Conservation (phyloP, 1,140 invertebrate genomes). For the Heliconius melpomene region DNA sequence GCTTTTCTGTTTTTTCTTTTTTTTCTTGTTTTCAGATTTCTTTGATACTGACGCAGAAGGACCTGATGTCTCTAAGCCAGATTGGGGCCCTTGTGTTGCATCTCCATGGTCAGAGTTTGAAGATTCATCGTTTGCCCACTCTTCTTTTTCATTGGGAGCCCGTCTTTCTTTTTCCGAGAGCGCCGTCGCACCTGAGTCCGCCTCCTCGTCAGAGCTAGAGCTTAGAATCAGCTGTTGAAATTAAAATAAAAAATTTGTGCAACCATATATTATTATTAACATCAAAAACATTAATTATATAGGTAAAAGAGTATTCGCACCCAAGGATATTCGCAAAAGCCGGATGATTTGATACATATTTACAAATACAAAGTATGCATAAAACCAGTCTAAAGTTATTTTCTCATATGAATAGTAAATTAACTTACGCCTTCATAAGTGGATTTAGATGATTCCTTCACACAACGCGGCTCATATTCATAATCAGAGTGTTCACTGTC, state of each 20-base stretch:
- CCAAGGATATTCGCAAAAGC: background rate
- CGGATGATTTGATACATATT: background rate
- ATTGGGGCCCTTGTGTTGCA: background rate
- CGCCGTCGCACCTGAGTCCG: background rate
- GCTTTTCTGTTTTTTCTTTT: constrained; percentile 40
- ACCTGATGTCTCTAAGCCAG: background rate
- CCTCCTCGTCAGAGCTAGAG: constrained; percentile 8
- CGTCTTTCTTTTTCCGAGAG: background rate
- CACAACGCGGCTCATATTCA: constrained; percentile 1
- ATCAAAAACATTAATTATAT: background rate
- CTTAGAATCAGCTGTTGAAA: constrained; percentile 6
- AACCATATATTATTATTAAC: background rate
- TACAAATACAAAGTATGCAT: background rate
- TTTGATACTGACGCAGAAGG: background rate
- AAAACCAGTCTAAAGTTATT: background rate
- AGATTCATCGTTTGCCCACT: background rate
- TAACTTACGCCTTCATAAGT: constrained; percentile 1
- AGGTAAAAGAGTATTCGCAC: background rate
- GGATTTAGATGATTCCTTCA: background rate
- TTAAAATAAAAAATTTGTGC: background rate
- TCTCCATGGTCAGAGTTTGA: background rate
- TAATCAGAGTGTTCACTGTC: background rate
- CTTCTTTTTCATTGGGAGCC: background rate
- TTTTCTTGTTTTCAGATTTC: constrained; percentile 33
- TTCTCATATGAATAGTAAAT: background rate